Conservation (phyloP, 2,888 invertebrate genomes). For the Platypus cylindrus region DNA sequence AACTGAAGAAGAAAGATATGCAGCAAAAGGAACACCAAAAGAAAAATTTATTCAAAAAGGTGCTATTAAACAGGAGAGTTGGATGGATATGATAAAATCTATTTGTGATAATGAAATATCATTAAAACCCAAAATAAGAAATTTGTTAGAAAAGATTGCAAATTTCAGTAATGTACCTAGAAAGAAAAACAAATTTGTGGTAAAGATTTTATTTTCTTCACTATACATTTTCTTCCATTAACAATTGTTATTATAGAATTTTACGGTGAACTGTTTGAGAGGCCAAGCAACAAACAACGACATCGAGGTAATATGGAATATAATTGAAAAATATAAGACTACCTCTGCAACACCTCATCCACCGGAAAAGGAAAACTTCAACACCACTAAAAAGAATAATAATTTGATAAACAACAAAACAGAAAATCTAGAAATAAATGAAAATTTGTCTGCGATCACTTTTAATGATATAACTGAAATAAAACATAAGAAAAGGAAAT, state of each 20-base stretch:
- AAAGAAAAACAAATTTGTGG: constrained; percentile 69
- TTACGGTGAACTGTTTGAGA: constrained; percentile 49
- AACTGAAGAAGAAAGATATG: constrained; percentile 77
- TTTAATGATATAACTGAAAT: too few relatives aligned
- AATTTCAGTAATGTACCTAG: constrained; percentile 67
- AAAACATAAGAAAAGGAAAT: constrained; percentile 16
- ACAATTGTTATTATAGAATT: constrained; percentile 39
- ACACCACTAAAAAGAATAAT: too few relatives aligned
- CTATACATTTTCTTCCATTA: background rate
- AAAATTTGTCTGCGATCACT: too few relatives aligned
- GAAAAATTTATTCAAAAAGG: constrained; percentile 66
- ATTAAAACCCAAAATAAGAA: constrained; percentile 44
- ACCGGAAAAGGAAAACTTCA: too few relatives aligned
- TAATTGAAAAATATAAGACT: constrained; percentile 32
- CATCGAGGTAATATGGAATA: constrained; percentile 56
- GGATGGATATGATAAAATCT: constrained; percentile 60
- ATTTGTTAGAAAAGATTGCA: constrained; percentile 54
- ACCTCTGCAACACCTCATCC: too few relatives aligned
- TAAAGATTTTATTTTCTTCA: constrained; percentile 9
- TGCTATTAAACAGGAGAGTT: constrained; percentile 72
- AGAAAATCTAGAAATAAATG: too few relatives aligned
- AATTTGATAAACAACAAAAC: too few relatives aligned
- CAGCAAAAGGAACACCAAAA: constrained; percentile 63
- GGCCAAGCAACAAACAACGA: constrained; percentile 43
- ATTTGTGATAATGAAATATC: constrained; percentile 46